These are phyloP conservation scores for Anagyrus pseudococci DNA, from an alignment of 2,888 invertebrate species.

Conservation along the genomic window DNA sequence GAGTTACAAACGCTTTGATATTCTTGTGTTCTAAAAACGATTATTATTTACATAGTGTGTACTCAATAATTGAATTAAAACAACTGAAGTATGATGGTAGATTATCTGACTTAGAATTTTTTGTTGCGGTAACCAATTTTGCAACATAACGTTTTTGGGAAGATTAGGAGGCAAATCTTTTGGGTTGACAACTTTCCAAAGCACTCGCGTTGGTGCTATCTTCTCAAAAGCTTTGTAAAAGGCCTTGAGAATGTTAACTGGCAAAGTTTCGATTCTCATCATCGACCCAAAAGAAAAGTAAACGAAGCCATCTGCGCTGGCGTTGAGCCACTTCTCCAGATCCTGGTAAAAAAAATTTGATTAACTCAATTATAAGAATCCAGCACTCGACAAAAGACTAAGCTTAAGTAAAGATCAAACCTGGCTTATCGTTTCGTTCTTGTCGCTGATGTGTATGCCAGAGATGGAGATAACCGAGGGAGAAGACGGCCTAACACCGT, in stretches of 20 bases:
- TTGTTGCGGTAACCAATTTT: slow-evolving; percentile 51
- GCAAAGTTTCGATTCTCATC: slow-evolving; percentile 53
- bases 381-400: too few relatives aligned
- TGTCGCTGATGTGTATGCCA: slow-evolving; percentile 62
- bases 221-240: slow-evolving; percentile 50
- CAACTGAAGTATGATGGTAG: not conserved
- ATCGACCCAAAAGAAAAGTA: slow-evolving; percentile 57
- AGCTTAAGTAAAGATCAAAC: slow-evolving; percentile 31
- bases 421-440: slow-evolving; percentile 22
- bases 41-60: slow-evolving; percentile 13
- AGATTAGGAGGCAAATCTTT: slow-evolving; percentile 49
- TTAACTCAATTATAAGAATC: too few relatives aligned
- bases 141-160: slow-evolving; percentile 53
- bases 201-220: slow-evolving; percentile 51
- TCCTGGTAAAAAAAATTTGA: slow-evolving; percentile 45
- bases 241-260: slow-evolving; percentile 40
- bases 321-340: slow-evolving; percentile 52
- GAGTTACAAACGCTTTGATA: slow-evolving; percentile 47
- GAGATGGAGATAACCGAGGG: slow-evolving; percentile 66
- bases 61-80: not conserved
- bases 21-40: slow-evolving; percentile 50
- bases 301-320: slow-evolving; percentile 50
- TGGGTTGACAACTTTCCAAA: slow-evolving; percentile 51
- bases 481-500: slow-evolving; percentile 63
- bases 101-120: slow-evolving; percentile 45